phyloP scores from a whole-genome alignment of 2,797 vertebrate genomes.

The Liasis olivaceus region DNA sequence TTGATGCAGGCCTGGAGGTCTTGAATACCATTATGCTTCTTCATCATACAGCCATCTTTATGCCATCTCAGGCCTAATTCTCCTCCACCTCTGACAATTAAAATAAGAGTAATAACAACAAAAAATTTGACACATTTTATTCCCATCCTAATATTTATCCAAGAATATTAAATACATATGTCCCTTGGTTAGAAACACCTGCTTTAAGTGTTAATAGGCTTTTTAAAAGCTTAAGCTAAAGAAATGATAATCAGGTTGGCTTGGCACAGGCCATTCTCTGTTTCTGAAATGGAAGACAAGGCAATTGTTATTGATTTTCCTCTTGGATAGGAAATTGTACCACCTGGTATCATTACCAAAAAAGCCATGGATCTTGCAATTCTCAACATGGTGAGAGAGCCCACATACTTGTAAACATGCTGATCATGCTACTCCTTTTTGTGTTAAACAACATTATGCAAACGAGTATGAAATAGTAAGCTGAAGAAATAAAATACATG shows the following conservation, averaged over 20 bases:
- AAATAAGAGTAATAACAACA: conserved; percentile 16
- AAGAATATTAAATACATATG: neutral
- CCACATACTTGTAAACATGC: neutral
- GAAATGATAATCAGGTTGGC: neutral
- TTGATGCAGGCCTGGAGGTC: conserved; percentile 88
- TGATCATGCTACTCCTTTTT: neutral
- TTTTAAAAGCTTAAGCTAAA: neutral
- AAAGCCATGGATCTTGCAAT: neutral
- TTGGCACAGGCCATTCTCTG: neutral
- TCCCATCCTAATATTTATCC: neutral
- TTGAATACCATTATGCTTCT: conserved; percentile 85
- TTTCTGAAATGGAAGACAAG: neutral
- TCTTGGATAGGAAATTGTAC: neutral
- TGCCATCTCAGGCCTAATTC: conserved; percentile 92
- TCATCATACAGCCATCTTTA: conserved; percentile 78
- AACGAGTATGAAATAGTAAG: neutral
- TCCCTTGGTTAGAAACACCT: neutral
- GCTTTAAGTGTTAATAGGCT: neutral
- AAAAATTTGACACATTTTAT: neutral
- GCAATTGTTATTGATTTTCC: neutral
- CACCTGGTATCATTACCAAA: neutral
- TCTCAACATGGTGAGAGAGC: neutral
- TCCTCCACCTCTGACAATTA: conserved; percentile 82
- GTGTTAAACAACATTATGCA: neutral
- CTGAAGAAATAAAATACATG: too few relatives aligned